Percentiles rank a stretch among this genome's conserved stretches.
Conservation (phyloP, 2,888 invertebrate species). For the Megastigmus dorsalis region DNA sequence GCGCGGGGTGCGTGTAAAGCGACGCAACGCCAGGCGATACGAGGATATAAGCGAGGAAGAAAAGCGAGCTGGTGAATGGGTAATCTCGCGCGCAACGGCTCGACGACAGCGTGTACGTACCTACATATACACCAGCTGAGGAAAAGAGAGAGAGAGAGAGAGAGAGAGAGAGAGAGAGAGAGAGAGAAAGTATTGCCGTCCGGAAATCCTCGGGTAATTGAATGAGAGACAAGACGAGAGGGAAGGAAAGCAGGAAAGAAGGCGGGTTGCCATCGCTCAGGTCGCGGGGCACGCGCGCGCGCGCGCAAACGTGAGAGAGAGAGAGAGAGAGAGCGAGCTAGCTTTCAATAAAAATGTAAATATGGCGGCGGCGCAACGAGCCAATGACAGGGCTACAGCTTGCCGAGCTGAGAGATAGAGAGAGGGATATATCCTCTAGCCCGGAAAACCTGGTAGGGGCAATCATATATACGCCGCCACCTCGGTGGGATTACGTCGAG, state of each 20-base stretch:
- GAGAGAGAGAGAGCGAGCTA: slow-evolving; percentile 57
- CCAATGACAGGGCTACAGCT: slow-evolving; percentile 68
- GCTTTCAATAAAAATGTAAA: slow-evolving; percentile 76
- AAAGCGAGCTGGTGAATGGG: slow-evolving; percentile 19
- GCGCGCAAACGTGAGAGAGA: too few relatives aligned
- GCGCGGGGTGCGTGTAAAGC: too few relatives aligned
- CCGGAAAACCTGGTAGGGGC: slow-evolving; percentile 32
- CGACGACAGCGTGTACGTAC: slow-evolving; percentile 20
- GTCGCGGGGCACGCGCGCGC: slow-evolving; percentile 16
- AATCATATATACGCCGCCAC: slow-evolving; percentile 19
- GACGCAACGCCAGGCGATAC: too few relatives aligned
- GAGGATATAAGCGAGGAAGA: too few relatives aligned
- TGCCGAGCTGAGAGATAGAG: slow-evolving; percentile 10
- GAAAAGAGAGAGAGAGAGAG: too few relatives aligned
- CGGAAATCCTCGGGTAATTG: slow-evolving; percentile 52
- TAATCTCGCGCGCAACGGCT: slow-evolving; percentile 23
- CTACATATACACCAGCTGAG: too few relatives aligned
- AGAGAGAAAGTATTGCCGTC: not conserved
- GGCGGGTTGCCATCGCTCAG: slow-evolving; percentile 23
- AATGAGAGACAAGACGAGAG: slow-evolving; percentile 56
- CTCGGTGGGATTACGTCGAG: slow-evolving; percentile 22
- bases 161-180: too few relatives aligned
- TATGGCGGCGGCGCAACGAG: slow-evolving; percentile 74
- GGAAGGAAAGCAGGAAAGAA: not conserved
- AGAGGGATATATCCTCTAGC: slow-evolving; percentile 26